Base-by-base conservation (phyloP, 2,797 vertebrate species). In the Merluccius polli region DNA sequence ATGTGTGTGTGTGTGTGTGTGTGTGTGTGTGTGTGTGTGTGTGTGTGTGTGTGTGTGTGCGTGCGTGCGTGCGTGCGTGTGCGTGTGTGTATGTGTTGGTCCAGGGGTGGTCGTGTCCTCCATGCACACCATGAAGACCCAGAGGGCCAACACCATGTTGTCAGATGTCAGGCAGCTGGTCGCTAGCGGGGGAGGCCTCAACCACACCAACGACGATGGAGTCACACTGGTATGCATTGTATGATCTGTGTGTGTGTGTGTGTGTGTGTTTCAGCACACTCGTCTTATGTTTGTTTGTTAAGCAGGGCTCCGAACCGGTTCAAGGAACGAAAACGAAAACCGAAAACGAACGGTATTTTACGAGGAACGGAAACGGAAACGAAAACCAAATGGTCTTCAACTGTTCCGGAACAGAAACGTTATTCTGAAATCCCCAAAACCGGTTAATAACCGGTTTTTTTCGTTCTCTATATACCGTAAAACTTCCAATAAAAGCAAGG, bases 111-210 rank as follows among this genome's bases (percentile, higher is more conserved):
- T 97, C 73, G 83, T 94, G 79, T 92, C 92, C 29, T 95, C 94
- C 0, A 82, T 97, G 82, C 93, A 92, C 44, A 91, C 95, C 75
- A 95, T 97, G 91, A 97, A 94, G 89, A 92, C 87, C 1, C 96
- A 97, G 92, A 94, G 94, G 82, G 85, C 95, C 8, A 79, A 85
- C 84, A 90, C 88, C 24, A 99, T 99, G 97, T 84, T 98, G 41
- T 91, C 94, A 36, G 97, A 99, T 2, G 92, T 98, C 65, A 92
- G 81, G 73, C 95, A 95, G 84, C 94, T 98, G 74, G 76, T 97
- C 16, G 94, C 93, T 8, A 86, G 92, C 5, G 94, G 94, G 18
- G 94, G 91, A 73, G 93, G 89, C 0, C 91, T 98, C 76, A 95
- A 95, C 79, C 95, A 95, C 82, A 89, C 92, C 85, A 97, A 95